Evolutionary conservation across 2,113 vertebrate species (phyloP).

Genomic region (Neogale vison): DNA sequence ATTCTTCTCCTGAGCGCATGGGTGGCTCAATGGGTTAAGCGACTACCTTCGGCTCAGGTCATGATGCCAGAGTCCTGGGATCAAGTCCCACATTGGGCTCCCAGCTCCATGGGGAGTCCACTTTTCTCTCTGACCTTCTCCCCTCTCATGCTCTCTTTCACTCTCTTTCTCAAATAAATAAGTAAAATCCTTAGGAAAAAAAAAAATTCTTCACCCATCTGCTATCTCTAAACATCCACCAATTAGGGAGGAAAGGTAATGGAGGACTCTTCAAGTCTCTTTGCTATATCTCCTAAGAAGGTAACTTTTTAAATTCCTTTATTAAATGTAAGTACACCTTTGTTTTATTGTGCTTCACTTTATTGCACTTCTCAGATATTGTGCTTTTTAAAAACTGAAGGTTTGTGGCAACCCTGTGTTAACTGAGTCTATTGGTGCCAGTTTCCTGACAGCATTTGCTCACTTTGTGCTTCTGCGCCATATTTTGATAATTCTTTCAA

Average conservation of each 20-base stretch:
- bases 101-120: too few species aligned
- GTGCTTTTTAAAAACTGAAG: background rate
- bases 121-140: too few species aligned
- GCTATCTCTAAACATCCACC: background rate
- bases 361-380: background rate
- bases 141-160: too few species aligned
- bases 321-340: background rate
- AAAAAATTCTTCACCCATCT: background rate
- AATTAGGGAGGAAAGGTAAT: background rate
- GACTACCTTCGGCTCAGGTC: too few species aligned
- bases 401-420: background rate
- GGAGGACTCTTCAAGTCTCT: background rate
- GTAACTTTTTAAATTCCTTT: background rate
- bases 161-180: too few species aligned
- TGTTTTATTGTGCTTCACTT: background rate
- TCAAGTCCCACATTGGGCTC: too few species aligned
- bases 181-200: too few species aligned
- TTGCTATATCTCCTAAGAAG: conserved; percentile 13
- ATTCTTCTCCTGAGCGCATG: background rate
- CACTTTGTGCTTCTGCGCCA: background rate
- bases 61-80: too few species aligned
- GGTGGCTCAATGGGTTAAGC: too few species aligned
- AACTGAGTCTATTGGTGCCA: background rate
- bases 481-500: background rate
- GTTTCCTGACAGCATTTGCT: background rate